A percentile compares a stretch with the other conserved stretches of the same genome.
These are phyloP conservation scores for Cerastis leucographa DNA, from an alignment of 2,888 invertebrate species.

Conservation along the genomic window DNA sequence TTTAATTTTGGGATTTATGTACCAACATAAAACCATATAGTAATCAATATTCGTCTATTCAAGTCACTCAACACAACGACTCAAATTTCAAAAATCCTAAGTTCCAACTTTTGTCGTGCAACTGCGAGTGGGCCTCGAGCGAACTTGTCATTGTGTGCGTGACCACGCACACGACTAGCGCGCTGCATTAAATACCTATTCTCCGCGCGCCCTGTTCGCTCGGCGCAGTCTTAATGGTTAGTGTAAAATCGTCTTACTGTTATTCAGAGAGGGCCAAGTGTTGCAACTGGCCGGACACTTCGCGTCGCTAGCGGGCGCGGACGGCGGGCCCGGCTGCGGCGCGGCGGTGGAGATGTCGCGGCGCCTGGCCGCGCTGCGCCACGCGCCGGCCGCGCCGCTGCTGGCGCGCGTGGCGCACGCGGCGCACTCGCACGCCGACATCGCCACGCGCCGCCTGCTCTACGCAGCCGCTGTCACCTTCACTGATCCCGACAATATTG, in stretches of 20 bases:
- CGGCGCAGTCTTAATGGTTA: too few species aligned
- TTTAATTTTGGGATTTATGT: too few species aligned
- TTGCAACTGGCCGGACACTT: constrained; percentile 73
- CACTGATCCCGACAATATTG: constrained; percentile 66
- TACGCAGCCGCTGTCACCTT: constrained; percentile 78
- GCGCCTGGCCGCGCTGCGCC: constrained; percentile 71
- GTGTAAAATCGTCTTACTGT: background rate
- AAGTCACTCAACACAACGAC: too few species aligned
- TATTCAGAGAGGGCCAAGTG: constrained; percentile 70
- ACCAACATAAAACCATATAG: too few species aligned
- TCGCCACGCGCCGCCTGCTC: constrained; percentile 71
- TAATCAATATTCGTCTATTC: too few species aligned
- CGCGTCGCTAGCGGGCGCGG: constrained; percentile 73
- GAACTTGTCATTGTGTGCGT: too few species aligned
- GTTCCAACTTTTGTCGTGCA: too few species aligned
- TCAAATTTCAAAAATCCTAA: too few species aligned
- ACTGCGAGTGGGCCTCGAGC: too few species aligned
- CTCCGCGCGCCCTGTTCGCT: too few species aligned
- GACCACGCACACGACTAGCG: too few species aligned
- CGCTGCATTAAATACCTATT: too few species aligned
- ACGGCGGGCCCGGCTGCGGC: constrained; percentile 75
- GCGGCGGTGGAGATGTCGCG: constrained; percentile 75
- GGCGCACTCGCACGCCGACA: constrained; percentile 77
- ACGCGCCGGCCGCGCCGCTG: constrained; percentile 71
- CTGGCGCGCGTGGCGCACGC: constrained; percentile 72